Base-by-base conservation (phyloP, 2,888 invertebrate species). In the Cremastinae sp. region DNA sequence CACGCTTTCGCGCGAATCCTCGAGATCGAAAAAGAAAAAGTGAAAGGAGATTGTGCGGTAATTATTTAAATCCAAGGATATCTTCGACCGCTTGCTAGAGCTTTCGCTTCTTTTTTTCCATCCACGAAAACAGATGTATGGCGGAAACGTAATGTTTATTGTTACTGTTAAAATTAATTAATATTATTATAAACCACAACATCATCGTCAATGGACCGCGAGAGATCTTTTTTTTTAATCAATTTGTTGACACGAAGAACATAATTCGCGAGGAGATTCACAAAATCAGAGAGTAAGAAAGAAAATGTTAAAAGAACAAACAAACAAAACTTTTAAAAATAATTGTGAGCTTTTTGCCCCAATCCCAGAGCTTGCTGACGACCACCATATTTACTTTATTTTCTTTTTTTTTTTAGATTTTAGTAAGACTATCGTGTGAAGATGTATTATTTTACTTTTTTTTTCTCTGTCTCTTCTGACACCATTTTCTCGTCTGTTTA, bases 1-100 rank as follows among this genome's bases (percentile, higher is more conserved):
- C 80, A 80, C 80, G 80, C 80, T 80, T 80, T 80, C 80, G 80
- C 80, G 80, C 80, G 80, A 79, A 79, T 80, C 80, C 79, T 80
- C 80, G 80, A 80, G 80, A 80, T 78, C 79, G 80, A 80, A 79
- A 80, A 79, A 80, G 80, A 80, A 80, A 80, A 80, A 77, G 79
- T 79, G 79, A 80, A 79, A 77, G 80, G 80, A 80, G 80, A 80
- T 80, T 78, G 80, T 80, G 79, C 79, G 80, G 80, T 80, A 80
- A 80, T 80, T 80, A 80, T 80, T 78, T 78, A 79, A 75, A 80
- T 28, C 78, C 78, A 79, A 79, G 80, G 80, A 80, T 79, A 79
- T 78, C 78, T 80, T 79, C 78, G 80, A 80, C 77, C 80, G 80
- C 80, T 80, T 80, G 79, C 77, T 79, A 80, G 80, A 79, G 79